Evolutionary conservation across 1,140 invertebrate species (phyloP).

Genomic region (Trissolcus basalis): DNA sequence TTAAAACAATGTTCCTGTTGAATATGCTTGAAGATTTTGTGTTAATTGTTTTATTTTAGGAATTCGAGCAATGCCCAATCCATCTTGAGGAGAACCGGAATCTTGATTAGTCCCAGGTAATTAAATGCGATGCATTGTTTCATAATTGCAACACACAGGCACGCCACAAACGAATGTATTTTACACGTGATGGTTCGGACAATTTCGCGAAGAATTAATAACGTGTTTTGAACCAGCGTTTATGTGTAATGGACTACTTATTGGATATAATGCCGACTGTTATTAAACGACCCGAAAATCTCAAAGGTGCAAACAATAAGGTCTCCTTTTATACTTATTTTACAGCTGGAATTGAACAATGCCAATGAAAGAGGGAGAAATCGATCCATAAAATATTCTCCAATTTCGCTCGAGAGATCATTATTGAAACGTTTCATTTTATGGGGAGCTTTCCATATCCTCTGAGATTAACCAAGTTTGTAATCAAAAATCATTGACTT

Average conservation of each 20-base stretch:
- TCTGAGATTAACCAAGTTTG: too few species aligned
- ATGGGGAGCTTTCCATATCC: too few species aligned
- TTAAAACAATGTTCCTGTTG: too few species aligned
- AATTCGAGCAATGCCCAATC: too few species aligned
- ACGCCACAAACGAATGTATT: not conserved
- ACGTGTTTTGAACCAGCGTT: not conserved
- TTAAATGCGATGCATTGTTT: not conserved
- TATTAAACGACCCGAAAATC: constrained; percentile 1
- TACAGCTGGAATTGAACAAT: not conserved
- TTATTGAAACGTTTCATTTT: too few species aligned
- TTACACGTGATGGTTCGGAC: not conserved
- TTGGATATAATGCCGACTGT: constrained; percentile 1
- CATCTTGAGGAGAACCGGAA: too few species aligned
- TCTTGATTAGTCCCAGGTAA: too few species aligned
- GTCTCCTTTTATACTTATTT: not conserved
- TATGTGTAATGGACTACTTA: constrained; percentile 2
- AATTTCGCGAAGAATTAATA: constrained; percentile 2
- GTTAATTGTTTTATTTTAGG: too few species aligned
- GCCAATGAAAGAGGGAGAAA: not conserved
- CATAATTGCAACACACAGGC: not conserved
- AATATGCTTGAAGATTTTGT: too few species aligned
- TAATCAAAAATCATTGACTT: too few species aligned
- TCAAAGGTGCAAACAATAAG: not conserved
- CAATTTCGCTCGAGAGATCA: too few species aligned
- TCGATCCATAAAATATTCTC: not conserved